A percentile compares a stretch with the other conserved stretches of the same genome.
Conservation (phyloP, 53 echinoderm and acorn worm species). For the Hippasteria phrygiana region DNA sequence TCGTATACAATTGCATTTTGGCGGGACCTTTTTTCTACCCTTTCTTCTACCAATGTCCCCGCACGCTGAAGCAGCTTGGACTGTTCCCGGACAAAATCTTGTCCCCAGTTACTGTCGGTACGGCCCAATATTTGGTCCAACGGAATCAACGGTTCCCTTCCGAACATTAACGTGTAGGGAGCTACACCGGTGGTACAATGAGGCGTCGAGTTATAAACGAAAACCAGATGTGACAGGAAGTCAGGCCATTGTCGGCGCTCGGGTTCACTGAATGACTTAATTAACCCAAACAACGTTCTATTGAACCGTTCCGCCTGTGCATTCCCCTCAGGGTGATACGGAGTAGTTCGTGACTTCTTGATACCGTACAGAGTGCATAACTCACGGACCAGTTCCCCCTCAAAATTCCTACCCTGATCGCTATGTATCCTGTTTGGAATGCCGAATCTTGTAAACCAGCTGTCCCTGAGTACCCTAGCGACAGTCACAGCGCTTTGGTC, state of each 20-base stretch:
- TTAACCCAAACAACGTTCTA: constrained; percentile 23
- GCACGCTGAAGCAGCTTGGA: neutral
- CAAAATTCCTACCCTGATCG: constrained; percentile 84
- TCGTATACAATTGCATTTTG: neutral
- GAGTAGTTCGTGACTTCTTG: constrained; percentile 26
- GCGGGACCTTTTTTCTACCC: neutral
- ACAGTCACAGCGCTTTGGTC: constrained; percentile 78
- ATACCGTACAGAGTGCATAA: constrained; percentile 41
- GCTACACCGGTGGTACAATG: constrained; percentile 22
- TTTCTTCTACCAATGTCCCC: neutral
- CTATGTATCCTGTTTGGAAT: constrained; percentile 75
- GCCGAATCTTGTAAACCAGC: constrained; percentile 83
- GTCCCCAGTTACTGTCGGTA: neutral
- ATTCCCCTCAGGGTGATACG: constrained; percentile 50
- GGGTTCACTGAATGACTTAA: neutral
- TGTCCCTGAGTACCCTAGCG: constrained; percentile 60
- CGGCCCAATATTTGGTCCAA: constrained; percentile 15
- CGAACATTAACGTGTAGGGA: constrained; percentile 6
- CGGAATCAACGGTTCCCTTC: constrained; percentile 27
- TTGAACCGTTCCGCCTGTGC: constrained; percentile 49
- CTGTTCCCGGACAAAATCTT: neutral
- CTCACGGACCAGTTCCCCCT: constrained; percentile 67
- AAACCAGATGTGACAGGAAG: constrained; percentile 19
- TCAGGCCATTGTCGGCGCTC: constrained; percentile 14
- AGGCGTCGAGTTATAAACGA: constrained; percentile 16